Evolutionary conservation across 1,140 invertebrate genomes (phyloP).

Genomic region (Sycobia sp.): DNA sequence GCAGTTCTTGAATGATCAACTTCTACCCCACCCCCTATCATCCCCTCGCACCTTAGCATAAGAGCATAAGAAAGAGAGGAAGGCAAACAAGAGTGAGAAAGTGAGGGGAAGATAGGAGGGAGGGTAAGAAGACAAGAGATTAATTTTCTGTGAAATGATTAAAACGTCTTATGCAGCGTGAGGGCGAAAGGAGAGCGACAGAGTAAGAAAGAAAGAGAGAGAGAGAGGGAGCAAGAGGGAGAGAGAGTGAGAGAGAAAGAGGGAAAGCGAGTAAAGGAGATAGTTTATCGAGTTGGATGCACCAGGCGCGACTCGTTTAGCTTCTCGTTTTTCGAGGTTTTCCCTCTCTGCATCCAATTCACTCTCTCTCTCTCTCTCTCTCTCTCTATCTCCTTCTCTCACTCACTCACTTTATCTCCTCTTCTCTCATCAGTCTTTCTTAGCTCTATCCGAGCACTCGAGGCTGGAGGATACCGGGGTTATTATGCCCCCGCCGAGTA

Average conservation of each 20-base stretch:
- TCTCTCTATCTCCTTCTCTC: too few relatives aligned
- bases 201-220: too few relatives aligned
- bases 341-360: background rate
- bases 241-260: background rate
- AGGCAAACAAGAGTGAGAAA: slow-evolving; percentile 20
- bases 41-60: too few relatives aligned
- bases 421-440: background rate
- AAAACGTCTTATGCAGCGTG: slow-evolving; percentile 29
- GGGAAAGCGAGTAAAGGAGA: slow-evolving; percentile 1
- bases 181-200: too few relatives aligned
- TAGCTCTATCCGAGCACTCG: background rate
- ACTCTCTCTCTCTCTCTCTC: too few relatives aligned
- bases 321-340: slow-evolving; percentile 21
- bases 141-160: slow-evolving; percentile 36
- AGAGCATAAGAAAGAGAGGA: too few relatives aligned
- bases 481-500: slow-evolving; percentile 15
- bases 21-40: too few relatives aligned
- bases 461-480: background rate
- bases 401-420: background rate
- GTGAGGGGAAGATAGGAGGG: slow-evolving; percentile 4
- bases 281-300: slow-evolving; percentile 9
- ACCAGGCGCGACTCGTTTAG: slow-evolving; percentile 4
- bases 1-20: too few relatives aligned
- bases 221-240: too few relatives aligned
- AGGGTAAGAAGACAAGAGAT: slow-evolving; percentile 32